phyloP scores from a whole-genome alignment of 2,888 invertebrate genomes.

The Perdita meconis region DNA sequence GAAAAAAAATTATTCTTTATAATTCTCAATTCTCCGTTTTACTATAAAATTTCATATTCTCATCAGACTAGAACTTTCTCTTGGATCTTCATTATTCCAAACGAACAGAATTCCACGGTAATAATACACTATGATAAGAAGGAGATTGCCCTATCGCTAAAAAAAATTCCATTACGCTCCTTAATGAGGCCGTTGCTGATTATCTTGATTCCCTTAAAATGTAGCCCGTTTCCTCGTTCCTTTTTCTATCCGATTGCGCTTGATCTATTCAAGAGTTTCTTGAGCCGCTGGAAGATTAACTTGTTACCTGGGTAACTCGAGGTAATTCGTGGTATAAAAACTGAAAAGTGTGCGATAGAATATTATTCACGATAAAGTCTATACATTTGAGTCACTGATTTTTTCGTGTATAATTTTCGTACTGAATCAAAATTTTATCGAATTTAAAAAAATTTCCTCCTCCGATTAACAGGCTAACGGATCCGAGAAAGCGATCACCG shows the following conservation, averaged over 20 bases:
- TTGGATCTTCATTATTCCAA: conserved; percentile 11
- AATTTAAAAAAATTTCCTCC: too few relatives aligned
- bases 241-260: not conserved
- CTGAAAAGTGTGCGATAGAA: too few relatives aligned
- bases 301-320: too few relatives aligned
- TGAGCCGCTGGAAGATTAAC: too few relatives aligned
- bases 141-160: conserved; percentile 3
- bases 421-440: too few relatives aligned
- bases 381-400: too few relatives aligned
- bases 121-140: conserved; percentile 7
- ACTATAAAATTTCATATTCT: not conserved
- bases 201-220: conserved; percentile 7
- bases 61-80: not conserved
- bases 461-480: too few relatives aligned
- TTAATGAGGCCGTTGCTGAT: conserved; percentile 35
- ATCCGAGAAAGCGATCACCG: too few relatives aligned
- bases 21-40: not conserved
- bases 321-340: too few relatives aligned
- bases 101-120: conserved; percentile 31
- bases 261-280: too few relatives aligned
- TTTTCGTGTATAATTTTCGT: too few relatives aligned
- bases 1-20: not conserved
- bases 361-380: too few relatives aligned
- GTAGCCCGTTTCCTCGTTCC: not conserved
- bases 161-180: conserved; percentile 35